Conservation (phyloP, 2,797 vertebrate species). For the Sphenopsis melanotis region DNA sequence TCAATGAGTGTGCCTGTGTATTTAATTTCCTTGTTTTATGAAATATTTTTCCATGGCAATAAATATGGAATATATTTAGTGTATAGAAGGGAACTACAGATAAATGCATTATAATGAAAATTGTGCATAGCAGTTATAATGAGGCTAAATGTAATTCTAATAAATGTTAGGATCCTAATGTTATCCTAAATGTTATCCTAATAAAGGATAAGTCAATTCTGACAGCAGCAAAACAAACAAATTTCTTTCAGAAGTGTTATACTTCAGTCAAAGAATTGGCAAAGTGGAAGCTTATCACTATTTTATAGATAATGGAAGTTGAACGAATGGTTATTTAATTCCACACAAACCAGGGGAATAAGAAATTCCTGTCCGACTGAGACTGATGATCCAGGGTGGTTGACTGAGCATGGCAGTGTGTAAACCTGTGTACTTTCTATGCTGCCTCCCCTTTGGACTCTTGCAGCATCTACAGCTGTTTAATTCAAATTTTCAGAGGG, state of each 20-base stretch:
- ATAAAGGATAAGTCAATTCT: background rate
- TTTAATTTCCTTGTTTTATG: background rate
- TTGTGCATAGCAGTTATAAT: background rate
- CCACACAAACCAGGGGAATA: background rate
- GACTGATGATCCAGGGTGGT: background rate
- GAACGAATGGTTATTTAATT: background rate
- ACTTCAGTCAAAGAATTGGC: background rate
- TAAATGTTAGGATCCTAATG: too few relatives aligned
- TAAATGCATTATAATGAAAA: background rate
- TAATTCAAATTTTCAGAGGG: background rate
- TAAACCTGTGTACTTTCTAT: background rate
- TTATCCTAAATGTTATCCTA: too few relatives aligned
- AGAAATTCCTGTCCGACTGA: background rate
- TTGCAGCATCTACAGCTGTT: background rate
- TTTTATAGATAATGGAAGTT: background rate
- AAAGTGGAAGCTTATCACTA: background rate
- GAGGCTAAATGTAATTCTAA: background rate
- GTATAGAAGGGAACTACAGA: background rate
- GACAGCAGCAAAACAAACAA: background rate
- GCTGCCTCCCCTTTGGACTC: background rate
- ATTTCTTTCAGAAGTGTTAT: background rate
- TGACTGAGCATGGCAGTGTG: background rate
- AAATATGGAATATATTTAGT: background rate
- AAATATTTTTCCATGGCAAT: background rate
- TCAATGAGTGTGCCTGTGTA: background rate